These are phyloP conservation scores for Stercorarius parasiticus DNA, from an alignment of 2,113 vertebrate species.

Conservation along the genomic window DNA sequence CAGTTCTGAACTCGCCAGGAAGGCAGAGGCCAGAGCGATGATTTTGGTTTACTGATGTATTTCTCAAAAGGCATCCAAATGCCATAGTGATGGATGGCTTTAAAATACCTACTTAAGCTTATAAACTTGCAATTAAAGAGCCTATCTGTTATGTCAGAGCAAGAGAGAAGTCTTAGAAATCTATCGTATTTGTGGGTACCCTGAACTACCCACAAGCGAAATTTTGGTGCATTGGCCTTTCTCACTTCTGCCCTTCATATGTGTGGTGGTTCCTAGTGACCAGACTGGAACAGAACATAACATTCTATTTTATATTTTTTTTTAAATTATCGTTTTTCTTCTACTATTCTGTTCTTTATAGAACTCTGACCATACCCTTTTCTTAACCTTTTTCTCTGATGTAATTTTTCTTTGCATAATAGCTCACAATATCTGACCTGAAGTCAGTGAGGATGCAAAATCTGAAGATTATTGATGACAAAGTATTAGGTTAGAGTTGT, in stretches of 20 bases:
- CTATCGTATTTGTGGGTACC: neutral
- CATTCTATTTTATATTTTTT: neutral
- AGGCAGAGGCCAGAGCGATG: accelerated
- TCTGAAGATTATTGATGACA: neutral
- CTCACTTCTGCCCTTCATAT: neutral
- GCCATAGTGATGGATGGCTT: neutral
- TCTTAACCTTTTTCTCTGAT: neutral
- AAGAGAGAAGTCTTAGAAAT: neutral
- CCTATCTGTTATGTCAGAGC: neutral
- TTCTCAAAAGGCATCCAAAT: neutral
- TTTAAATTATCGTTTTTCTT: neutral
- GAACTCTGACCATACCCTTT: neutral
- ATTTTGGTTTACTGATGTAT: neutral
- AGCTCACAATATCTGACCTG: neutral
- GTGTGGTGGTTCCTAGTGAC: neutral
- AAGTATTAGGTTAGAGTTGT: neutral
- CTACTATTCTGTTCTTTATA: neutral
- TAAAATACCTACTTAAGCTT: neutral
- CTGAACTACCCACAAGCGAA: neutral
- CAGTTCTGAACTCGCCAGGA: neutral
- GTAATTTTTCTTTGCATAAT: neutral
- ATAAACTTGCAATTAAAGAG: neutral
- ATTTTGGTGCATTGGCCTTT: neutral
- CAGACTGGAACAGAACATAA: neutral
- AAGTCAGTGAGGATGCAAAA: neutral